phyloP scores from a whole-genome alignment of 1,140 invertebrate species.

The Neuroterus valhalla region DNA sequence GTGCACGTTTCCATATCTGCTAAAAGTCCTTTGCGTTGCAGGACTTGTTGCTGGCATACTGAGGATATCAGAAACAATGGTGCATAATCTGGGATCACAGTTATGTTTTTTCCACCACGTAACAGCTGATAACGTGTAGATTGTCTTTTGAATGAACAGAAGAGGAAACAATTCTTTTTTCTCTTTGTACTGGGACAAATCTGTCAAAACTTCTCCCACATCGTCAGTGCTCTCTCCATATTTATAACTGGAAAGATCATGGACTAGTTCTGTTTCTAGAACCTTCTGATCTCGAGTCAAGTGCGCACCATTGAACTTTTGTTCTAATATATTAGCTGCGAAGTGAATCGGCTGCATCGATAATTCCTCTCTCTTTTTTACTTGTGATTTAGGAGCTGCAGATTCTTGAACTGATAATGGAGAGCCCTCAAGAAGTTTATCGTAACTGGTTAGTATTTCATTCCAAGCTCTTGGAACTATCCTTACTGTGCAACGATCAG shows the following conservation, averaged over 20 bases:
- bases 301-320: conserved; percentile 38
- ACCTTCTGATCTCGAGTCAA: conserved; percentile 12
- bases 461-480: conserved; percentile 20
- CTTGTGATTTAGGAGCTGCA: background rate
- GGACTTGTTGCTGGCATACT: conserved; percentile 36
- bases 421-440: background rate
- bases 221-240: background rate
- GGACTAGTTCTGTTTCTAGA: background rate
- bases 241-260: background rate
- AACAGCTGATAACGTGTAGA: background rate
- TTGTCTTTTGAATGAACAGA: conserved; percentile 5
- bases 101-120: conserved; percentile 33
- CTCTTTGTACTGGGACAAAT: conserved; percentile 20
- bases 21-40: conserved; percentile 39
- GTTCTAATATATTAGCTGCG: conserved; percentile 43
- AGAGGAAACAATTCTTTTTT: background rate
- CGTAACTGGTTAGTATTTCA: background rate
- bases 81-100: background rate
- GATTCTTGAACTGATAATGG: background rate
- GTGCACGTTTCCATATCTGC: conserved; percentile 43
- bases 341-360: conserved; percentile 40
- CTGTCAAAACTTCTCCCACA: conserved; percentile 31
- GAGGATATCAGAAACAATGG: conserved; percentile 31
- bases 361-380: conserved; percentile 28
- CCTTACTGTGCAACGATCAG: background rate